Base-by-base conservation (phyloP, 2,113 vertebrate genomes). In the Ploceus nigricollis region DNA sequence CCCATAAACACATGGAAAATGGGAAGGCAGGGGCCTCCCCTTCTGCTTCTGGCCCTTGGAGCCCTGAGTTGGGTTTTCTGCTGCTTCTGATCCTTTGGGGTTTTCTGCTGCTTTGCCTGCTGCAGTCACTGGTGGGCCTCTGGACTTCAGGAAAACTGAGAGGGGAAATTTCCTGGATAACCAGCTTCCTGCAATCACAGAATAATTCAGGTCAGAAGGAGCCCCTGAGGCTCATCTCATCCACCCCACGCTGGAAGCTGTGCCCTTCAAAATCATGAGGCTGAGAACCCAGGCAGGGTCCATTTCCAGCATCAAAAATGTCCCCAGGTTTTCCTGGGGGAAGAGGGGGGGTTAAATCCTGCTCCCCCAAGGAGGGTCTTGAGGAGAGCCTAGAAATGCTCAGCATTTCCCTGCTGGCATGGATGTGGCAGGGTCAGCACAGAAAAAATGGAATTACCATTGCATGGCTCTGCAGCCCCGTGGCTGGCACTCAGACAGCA, bases 51-150 rank as follows among this genome's bases (percentile, higher is more conserved):
- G 31, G 21, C 69, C 58, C 42, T 53, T 6, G 6, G 45, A 54
- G 72, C 20, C 25, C 45, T 37, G 24, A 2, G 31, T 11, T 53
- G 33, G 19, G 8, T 48, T 24, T 18, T 28, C 21, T 39, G 78
- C 63, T 81, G n/a, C 51, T 68, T 9, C n/a, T n/a, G n/a, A n/a
- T 15, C 30, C 16, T 58, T 42, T 16, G 54, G 28, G 19, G 8
- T 48, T 24, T 18, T 28, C 21, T 39, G 78, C 63, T 81, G n/a
- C 51, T 68, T 9, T 22, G 27, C 8, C 39, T 44, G 66, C 56
- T 37, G 47, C 54, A 3, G 0, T 8, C 35, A 6, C 30, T 40
- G 65, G 1, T 5, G 75, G n/a, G 15, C 3, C 1, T 14, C 37
- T 39, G 68, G 3, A 7, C 31, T 31, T 8, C 12, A 13, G 30